These are phyloP conservation scores for Apostichopus californicus DNA, from an alignment of 35 echinoderm and acorn worm genomes.

Conservation along the genomic window DNA sequence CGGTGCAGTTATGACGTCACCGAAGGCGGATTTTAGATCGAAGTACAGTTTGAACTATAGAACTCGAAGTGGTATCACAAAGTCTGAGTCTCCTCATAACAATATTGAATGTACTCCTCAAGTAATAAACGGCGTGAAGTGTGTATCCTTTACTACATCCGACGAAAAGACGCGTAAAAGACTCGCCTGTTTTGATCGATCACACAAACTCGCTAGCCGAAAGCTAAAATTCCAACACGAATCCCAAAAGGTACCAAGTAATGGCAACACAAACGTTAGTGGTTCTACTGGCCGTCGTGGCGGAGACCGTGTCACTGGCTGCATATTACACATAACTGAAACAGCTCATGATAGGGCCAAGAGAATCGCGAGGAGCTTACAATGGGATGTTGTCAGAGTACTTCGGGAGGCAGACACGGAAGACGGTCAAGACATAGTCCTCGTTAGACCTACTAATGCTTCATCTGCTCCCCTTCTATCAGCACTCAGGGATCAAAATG, in stretches of 20 bases:
- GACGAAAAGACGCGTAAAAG: neutral
- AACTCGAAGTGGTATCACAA: too few relatives aligned
- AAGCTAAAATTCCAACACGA: neutral
- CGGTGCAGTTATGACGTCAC: too few relatives aligned
- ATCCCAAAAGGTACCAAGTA: neutral
- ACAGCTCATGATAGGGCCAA: conserved; percentile 1
- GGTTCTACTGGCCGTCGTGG: neutral
- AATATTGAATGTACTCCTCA: conserved; percentile 25
- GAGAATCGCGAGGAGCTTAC: conserved; percentile 1
- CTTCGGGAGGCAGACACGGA: neutral
- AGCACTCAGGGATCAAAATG: conserved; percentile 17
- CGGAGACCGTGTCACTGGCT: neutral
- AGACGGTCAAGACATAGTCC: conserved; percentile 16
- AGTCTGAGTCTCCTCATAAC: neutral
- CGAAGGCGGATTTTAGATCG: too few relatives aligned
- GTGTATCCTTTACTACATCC: conserved; percentile 23
- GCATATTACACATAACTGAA: neutral
- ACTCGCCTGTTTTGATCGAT: neutral
- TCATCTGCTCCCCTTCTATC: conserved; percentile 9
- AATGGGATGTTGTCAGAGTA: conserved; percentile 31
- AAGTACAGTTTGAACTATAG: too few relatives aligned
- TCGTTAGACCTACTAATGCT: neutral
- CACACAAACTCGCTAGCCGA: neutral
- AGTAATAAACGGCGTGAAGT: conserved; percentile 28
- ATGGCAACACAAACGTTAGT: neutral